Evolutionary conservation across 2,888 invertebrate genomes (phyloP).

Genomic region (Euspilapteryx auroguttella): DNA sequence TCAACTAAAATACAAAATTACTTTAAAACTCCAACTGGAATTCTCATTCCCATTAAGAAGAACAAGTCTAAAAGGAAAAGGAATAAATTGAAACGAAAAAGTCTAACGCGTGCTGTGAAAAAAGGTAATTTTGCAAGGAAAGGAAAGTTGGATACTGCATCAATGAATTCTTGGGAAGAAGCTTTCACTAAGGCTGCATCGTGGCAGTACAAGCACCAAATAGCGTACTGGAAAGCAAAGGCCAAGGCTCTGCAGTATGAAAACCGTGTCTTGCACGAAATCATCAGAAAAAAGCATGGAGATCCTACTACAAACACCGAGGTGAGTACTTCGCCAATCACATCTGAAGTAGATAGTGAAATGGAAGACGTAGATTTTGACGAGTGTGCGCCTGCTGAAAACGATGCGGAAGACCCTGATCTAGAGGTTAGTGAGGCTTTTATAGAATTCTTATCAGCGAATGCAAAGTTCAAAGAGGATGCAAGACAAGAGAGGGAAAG

Average conservation of each 20-base stretch:
- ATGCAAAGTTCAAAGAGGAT: constrained; percentile 55
- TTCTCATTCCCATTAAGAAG: not conserved
- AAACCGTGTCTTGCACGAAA: constrained; percentile 55
- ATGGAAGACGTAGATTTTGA: constrained; percentile 9
- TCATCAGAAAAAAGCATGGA: constrained; percentile 30
- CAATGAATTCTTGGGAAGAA: constrained; percentile 44
- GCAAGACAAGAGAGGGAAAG: constrained; percentile 24
- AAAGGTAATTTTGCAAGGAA: constrained; percentile 12
- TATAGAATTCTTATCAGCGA: constrained; percentile 62
- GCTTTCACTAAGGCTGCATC: constrained; percentile 33
- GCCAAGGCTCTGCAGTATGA: constrained; percentile 60
- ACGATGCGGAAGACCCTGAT: constrained; percentile 15
- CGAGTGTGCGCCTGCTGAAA: no score
- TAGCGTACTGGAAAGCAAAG: constrained; percentile 65
- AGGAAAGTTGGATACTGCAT: constrained; percentile 10
- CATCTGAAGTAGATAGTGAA: constrained; percentile 5
- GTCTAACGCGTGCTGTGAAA: constrained; percentile 7
- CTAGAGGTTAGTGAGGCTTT: constrained; percentile 67
- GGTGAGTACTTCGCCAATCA: constrained; percentile 10
- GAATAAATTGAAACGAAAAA: constrained; percentile 14
- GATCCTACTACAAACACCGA: constrained; percentile 11
- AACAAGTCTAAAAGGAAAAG: not conserved
- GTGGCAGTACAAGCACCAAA: constrained; percentile 58
- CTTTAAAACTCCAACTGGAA: not conserved
- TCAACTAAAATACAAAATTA: no score